Percentiles rank a stretch among this genome's conserved stretches.
These are phyloP conservation scores for Aegotheles bennettii DNA, from an alignment of 2,113 vertebrate genomes.

Conservation along the genomic window DNA sequence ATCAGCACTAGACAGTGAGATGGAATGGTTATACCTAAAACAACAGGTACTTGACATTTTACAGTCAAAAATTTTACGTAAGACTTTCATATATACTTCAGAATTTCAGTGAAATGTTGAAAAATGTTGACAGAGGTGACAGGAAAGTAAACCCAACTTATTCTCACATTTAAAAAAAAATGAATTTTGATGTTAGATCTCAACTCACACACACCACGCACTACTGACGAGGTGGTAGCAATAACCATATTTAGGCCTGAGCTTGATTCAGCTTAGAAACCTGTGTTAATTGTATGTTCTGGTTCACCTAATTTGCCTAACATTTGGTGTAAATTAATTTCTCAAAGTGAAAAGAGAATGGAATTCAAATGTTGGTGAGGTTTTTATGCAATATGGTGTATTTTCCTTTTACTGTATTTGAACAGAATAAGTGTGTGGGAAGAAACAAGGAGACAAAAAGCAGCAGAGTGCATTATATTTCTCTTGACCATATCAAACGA, in stretches of 20 bases:
- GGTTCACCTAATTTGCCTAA: not conserved
- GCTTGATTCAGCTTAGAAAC: not conserved
- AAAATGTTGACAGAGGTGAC: not conserved
- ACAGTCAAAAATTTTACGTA: not conserved
- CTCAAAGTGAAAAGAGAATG: not conserved
- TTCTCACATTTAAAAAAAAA: not conserved
- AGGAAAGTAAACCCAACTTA: not conserved
- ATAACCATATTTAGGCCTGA: not conserved
- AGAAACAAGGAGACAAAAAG: not conserved
- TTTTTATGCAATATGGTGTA: not conserved
- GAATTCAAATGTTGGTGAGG: not conserved
- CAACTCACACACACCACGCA: not conserved
- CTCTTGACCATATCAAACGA: not conserved
- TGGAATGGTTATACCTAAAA: not conserved
- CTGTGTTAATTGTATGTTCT: not conserved
- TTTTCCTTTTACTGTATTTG: not conserved
- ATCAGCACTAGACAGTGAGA: not conserved
- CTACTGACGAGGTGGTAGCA: not conserved
- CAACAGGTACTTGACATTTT: not conserved
- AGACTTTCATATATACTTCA: not conserved
- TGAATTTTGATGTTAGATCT: not conserved
- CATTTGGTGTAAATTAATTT: not conserved
- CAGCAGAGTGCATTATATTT: not conserved
- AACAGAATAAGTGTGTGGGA: not conserved
- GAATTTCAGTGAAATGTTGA: not conserved